Percentiles rank a stretch among this genome's conserved stretches.
Evolutionary conservation across 92 coral and sea anemone genomes (phyloP).

Genomic region (Epizoanthus ramosus): DNA sequence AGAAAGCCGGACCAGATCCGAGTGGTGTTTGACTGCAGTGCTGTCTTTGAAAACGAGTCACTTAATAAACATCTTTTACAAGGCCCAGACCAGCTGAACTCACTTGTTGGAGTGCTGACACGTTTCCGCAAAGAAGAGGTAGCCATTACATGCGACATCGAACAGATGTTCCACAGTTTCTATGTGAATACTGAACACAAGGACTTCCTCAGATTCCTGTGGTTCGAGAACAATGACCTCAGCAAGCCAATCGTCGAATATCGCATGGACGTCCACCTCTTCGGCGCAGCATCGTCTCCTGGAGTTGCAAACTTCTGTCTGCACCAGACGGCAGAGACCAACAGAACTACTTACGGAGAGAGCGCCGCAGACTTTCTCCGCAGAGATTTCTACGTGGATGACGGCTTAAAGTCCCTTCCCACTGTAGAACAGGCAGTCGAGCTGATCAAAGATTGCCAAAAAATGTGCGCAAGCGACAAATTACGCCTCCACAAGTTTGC

Average conservation of each 20-base stretch:
- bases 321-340: conserved; percentile 29
- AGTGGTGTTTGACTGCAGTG: conserved; percentile 64
- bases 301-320: conserved; percentile 52
- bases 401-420: conserved; percentile 45
- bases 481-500: conserved; percentile 60
- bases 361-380: conserved; percentile 45
- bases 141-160: conserved; percentile 45
- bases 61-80: conserved; percentile 51
- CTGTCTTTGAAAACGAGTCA: conserved; percentile 33
- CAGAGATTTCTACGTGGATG: conserved; percentile 54
- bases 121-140: conserved; percentile 60
- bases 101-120: conserved; percentile 43
- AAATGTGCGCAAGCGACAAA: conserved; percentile 39
- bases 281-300: conserved; percentile 50
- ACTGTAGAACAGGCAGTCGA: conserved; percentile 42
- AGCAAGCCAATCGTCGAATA: conserved; percentile 32
- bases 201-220: conserved; percentile 50
- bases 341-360: conserved; percentile 16
- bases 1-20: conserved; percentile 52
- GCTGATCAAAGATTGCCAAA: conserved; percentile 28
- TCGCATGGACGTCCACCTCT: conserved; percentile 55
- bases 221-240: conserved; percentile 24
- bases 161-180: conserved; percentile 61
- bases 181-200: conserved; percentile 37
- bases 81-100: conserved; percentile 53